Evolutionary conservation across 1,140 invertebrate genomes (phyloP), one percentile per base, ranked within the genome.

Genomic region (Caenorhabditis briggsae): DNA sequence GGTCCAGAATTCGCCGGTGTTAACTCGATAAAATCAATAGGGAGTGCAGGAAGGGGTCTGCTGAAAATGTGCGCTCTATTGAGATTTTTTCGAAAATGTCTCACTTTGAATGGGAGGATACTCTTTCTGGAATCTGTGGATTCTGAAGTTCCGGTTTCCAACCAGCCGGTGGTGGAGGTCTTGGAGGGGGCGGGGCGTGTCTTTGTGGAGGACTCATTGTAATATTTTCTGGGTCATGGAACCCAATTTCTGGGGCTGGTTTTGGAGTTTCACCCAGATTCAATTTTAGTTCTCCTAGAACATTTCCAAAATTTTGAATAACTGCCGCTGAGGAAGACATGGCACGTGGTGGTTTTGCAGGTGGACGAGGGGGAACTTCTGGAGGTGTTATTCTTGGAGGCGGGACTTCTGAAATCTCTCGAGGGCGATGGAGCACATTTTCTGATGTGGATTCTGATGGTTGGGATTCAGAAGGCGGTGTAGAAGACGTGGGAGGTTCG

Each of bases 151-250:
- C 64, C 2, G 64, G 33, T 50, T 50, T 78, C 70, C 70, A 78
- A 53, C 70, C 46, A 14, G 43, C 7, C 23, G 70, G 70, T 50
- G 70, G 70, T 8, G 70, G 70, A 20, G 70, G 46, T 20, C 70
- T 53, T 12, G 70, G 70, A 23, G 70, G 70, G 0, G 70, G 70
- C 14, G 70, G 70, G 5, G 70, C 70, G 53, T 78, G 70, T 53
- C 70, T 6, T 78, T 50, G 70, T n/a, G 70, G 70, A 5, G 70
- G 70, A 53, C 70, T 78, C 70, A 78, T 78, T n/a, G 64, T 33
- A 33, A 33, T 33, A 46, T 18, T 43, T 23, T 5, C 20, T 46
- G 2, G 64, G 70, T 70, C 20, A 50, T 33, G 33, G 33, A 33
- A 50, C 5, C 46, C 70, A 50, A 23, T 23, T 50, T 50, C 46